Evolutionary conservation across 2,888 invertebrate genomes (phyloP).

Genomic region (Drosophila nr. fundita): DNA sequence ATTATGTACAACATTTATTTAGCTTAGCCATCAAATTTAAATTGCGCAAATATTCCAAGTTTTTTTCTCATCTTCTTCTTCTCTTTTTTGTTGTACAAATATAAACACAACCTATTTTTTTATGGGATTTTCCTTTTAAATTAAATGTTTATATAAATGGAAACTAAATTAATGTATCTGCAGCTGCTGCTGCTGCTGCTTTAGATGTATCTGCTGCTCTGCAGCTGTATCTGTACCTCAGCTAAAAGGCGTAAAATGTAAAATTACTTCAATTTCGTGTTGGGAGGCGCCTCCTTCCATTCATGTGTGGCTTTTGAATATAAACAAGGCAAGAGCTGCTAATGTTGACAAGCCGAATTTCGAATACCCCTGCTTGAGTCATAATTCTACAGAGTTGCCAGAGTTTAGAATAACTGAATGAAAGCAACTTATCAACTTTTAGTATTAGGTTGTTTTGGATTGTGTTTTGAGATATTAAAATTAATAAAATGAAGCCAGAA

Average conservation of each 20-base stretch:
- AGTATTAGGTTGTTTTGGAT: too few species aligned
- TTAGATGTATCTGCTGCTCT: conserved; percentile 8
- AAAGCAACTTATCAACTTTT: background rate
- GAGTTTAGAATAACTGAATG: background rate
- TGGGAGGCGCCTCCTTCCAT: conserved; percentile 3
- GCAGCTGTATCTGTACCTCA: conserved; percentile 27
- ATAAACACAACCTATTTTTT: conserved; percentile 61
- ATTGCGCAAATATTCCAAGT: conserved; percentile 30
- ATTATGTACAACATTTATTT: conserved; percentile 61
- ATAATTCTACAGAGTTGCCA: background rate
- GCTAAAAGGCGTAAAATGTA: conserved; percentile 56
- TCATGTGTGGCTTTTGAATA: conserved; percentile 46
- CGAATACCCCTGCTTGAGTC: conserved; percentile 17
- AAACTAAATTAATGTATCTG: conserved; percentile 45
- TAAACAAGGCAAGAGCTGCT: conserved; percentile 17
- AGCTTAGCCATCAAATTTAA: conserved; percentile 65
- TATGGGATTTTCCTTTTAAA: conserved; percentile 58
- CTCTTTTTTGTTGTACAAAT: conserved; percentile 25
- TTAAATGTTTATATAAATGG: conserved; percentile 69
- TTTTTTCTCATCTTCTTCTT: background rate
- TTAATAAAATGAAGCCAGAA: too few species aligned
- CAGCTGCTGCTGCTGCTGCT: conserved; percentile 15
- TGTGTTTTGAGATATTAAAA: too few species aligned
- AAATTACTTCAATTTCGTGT: conserved; percentile 50
- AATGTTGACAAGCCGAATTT: background rate